Evolutionary conservation across 1,140 invertebrate species (phyloP).

Genomic region (Ladona fulva): DNA sequence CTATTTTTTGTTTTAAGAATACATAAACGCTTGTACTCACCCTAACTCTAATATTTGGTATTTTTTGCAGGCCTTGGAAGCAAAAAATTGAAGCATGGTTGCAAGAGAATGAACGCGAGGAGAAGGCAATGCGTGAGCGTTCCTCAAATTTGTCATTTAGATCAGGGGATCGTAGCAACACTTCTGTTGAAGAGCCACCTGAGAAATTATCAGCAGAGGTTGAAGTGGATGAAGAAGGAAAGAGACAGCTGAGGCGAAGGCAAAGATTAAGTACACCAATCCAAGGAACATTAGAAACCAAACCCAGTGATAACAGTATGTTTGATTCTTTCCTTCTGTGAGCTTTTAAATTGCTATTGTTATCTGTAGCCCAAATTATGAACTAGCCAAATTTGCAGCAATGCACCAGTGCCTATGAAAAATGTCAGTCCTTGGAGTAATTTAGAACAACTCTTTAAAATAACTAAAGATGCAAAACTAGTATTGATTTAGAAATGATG

Average conservation of each 20-base stretch:
- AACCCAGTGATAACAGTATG: neutral
- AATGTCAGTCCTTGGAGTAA: no score
- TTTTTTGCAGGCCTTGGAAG: conserved; percentile 57
- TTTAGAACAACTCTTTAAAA: no score
- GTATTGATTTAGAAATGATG: no score
- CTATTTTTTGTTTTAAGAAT: no score
- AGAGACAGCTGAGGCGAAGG: neutral
- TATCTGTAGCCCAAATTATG: no score
- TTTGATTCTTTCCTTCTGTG: neutral
- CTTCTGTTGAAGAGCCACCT: neutral
- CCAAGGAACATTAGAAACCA: neutral
- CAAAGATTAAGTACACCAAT: neutral
- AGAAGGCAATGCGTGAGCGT: conserved; percentile 40
- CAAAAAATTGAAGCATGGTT: conserved; percentile 87
- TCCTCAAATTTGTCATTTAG: neutral
- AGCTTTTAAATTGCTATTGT: no score
- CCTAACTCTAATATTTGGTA: no score
- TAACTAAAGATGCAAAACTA: no score
- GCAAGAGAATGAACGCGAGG: conserved; percentile 75
- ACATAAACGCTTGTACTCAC: no score
- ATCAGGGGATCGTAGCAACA: neutral
- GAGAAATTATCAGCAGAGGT: neutral
- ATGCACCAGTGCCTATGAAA: no score
- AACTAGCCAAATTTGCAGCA: no score
- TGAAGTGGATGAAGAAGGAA: neutral